phyloP scores from a whole-genome alignment of 2,888 invertebrate genomes.

The Scaptomyza parva region DNA sequence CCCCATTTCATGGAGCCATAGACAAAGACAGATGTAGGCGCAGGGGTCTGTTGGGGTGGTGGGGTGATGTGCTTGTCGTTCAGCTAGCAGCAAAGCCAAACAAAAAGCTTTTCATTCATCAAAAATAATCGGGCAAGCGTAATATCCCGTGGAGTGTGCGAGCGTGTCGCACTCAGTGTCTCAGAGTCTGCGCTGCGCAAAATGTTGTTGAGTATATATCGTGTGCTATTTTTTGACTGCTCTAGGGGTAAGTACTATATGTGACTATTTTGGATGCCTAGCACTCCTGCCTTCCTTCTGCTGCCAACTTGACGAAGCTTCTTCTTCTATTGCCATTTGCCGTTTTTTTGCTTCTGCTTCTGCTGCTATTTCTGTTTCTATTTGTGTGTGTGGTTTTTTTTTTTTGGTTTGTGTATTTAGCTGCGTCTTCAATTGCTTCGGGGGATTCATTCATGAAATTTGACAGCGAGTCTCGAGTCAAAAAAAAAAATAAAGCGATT shows the following conservation, averaged over 20 bases:
- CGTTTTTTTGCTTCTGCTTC: constrained; percentile 6
- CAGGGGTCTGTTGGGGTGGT: background rate
- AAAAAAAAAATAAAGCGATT: constrained; percentile 56
- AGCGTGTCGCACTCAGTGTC: constrained; percentile 33
- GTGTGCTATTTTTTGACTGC: constrained; percentile 64
- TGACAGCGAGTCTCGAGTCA: constrained; percentile 62
- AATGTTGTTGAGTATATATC: constrained; percentile 36
- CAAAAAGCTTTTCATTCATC: constrained; percentile 83
- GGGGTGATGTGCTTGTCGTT: too few species aligned
- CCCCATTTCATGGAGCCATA: constrained; percentile 32
- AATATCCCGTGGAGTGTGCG: constrained; percentile 12
- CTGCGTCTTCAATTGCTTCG: constrained; percentile 58
- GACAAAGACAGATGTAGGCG: constrained; percentile 12
- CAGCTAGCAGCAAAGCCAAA: constrained; percentile 54
- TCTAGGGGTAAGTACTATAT: constrained; percentile 31
- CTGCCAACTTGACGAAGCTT: constrained; percentile 69
- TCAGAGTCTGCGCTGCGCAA: constrained; percentile 73
- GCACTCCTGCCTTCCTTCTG: background rate
- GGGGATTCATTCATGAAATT: constrained; percentile 74
- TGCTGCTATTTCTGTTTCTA: constrained; percentile 21
- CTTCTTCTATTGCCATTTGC: too few species aligned
- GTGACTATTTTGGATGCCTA: constrained; percentile 61
- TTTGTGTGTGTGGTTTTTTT: constrained; percentile 12
- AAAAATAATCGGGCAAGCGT: constrained; percentile 66
- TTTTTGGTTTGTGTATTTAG: constrained; percentile 13